Percentiles rank a stretch among this genome's conserved stretches.
phyloP scores from a whole-genome alignment of 1,140 invertebrate genomes.

The Drosophila arawakana region DNA sequence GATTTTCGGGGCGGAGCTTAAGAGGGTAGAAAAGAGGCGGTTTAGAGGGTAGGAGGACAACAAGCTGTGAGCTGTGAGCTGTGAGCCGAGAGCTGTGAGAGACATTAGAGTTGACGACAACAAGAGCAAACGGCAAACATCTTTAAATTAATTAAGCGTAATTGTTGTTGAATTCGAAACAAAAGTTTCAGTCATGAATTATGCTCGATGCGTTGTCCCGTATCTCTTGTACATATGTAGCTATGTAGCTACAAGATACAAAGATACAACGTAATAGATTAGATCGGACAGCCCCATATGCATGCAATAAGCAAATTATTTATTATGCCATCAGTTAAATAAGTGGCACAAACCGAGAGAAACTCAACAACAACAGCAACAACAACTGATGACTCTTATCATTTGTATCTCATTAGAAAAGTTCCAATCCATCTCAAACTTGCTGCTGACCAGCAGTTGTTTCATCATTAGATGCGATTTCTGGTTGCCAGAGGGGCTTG shows the following conservation, averaged over 20 bases:
- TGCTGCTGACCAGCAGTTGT: conserved; percentile 46
- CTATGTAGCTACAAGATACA: conserved; percentile 63
- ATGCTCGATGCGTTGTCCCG: conserved; percentile 41
- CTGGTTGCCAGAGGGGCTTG: no score
- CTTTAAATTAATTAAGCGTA: conserved; percentile 83
- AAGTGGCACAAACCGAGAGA: conserved; percentile 55
- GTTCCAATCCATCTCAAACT: conserved; percentile 65
- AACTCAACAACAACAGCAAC: conserved; percentile 32
- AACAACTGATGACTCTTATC: conserved; percentile 73
- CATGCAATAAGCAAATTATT: conserved; percentile 83
- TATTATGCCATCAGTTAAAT: conserved; percentile 77
- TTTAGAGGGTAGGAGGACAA: conserved; percentile 19
- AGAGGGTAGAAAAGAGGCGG: conserved; percentile 2
- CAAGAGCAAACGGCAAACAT: conserved; percentile 58
- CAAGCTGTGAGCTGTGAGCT: conserved; percentile 23
- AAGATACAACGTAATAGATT: conserved; percentile 58
- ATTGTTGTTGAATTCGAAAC: conserved; percentile 80
- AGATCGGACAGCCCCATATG: conserved; percentile 44
- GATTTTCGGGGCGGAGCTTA: conserved; percentile 10
- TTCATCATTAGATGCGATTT: conserved; percentile 2
- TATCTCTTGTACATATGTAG: conserved; percentile 30
- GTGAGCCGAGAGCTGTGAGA: conserved; percentile 32
- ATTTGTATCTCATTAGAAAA: conserved; percentile 79
- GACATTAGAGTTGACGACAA: conserved; percentile 43
- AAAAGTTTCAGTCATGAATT: conserved; percentile 76